Evolutionary conservation across 1,140 invertebrate genomes (phyloP), one percentile per base, ranked within the genome.

Genomic region (Aphelinus certus): DNA sequence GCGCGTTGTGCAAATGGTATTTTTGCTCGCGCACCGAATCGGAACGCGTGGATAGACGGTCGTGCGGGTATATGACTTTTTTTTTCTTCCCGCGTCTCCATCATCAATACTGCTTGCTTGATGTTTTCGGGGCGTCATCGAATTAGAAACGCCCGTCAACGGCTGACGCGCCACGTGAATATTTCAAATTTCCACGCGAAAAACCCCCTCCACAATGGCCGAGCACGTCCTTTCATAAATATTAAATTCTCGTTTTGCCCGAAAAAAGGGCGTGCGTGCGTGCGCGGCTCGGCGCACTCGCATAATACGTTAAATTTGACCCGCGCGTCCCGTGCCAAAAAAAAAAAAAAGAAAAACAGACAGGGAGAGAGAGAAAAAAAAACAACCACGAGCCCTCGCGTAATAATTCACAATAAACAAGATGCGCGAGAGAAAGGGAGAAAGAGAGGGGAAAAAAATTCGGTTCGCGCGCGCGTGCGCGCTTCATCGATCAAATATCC

Each of bases 401-500:
- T 26, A 26, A 26, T 26, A 26, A 26, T 26, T 26, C 26, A 26
- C 26, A 26, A 26, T 26, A 26, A 26, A 26, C 26, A 26, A 26
- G 26, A 26, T 49, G 3, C 51, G 9, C 4, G 9, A 6, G 51
- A 53, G 9, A 53, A 61, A 45, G 26, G 5, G 9, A 53, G 9
- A 53, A 53, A 53, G 9, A 53, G 9, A 53, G 9, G 9, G 9
- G 9, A 53, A 53, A 53, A 53, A 53, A 53, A 53, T 53, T 53
- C 51, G 9, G 51, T 6, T 9, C 51, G 51, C 9, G 51, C 51
- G 51, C 51, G 51, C 55, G 51, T n/a, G 49, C n/a, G 57, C 45
- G 55, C 62, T 75, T 60, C 67, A 66, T 76, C 60, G 57, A 75
- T 75, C 58, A 69, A 69, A 75, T 75, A 64, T 61, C 45, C 57